Conservation (phyloP, 2,113 vertebrate species). For the Conger conger region DNA sequence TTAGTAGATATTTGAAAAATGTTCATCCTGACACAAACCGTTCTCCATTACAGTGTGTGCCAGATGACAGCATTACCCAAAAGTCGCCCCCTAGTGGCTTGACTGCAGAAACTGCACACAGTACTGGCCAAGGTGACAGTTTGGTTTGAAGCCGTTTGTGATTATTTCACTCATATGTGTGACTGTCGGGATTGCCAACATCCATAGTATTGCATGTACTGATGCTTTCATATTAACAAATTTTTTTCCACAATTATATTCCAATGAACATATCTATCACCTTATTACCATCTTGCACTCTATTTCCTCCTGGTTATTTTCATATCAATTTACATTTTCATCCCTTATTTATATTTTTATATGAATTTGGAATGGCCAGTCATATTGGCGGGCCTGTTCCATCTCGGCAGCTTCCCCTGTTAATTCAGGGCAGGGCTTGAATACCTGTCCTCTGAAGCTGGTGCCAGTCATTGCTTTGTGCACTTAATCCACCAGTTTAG, state of each 20-base stretch:
- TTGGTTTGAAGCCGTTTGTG: background rate
- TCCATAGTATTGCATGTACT: background rate
- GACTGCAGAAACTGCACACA: slow-evolving; percentile 58
- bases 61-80: slow-evolving; percentile 59
- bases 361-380: too few species aligned
- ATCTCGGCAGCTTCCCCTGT: too few species aligned
- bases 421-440: too few species aligned
- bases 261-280: background rate
- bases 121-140: slow-evolving; percentile 62
- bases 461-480: too few species aligned
- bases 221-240: background rate
- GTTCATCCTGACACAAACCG: background rate
- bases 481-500: too few species aligned
- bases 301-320: background rate
- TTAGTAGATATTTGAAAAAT: background rate
- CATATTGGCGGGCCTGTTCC: too few species aligned
- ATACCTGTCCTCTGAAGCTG: too few species aligned
- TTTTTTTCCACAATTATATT: background rate
- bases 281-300: background rate
- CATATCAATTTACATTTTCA: too few species aligned
- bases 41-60: slow-evolving; percentile 63
- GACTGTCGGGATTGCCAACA: background rate
- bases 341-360: too few species aligned
- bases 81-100: slow-evolving; percentile 71
- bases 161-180: background rate